A percentile compares a stretch with the other conserved stretches of the same genome.
phyloP scores from a whole-genome alignment of 1,140 invertebrate genomes.

The Copidosoma floridanum region DNA sequence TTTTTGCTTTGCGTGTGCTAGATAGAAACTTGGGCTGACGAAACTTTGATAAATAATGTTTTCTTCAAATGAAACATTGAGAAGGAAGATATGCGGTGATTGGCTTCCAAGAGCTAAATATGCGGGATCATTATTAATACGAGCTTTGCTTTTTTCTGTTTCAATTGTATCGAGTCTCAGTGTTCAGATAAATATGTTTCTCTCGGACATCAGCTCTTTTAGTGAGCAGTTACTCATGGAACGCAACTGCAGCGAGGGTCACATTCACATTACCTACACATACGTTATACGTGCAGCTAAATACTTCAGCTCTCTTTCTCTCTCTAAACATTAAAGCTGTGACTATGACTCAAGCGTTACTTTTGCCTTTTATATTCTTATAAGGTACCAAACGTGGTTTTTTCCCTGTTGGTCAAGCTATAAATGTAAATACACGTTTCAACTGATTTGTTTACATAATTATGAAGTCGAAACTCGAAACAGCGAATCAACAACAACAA shows the following conservation, averaged over 20 bases:
- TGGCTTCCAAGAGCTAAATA: neutral
- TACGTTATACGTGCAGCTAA: no score
- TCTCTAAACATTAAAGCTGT: no score
- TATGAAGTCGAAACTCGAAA: no score
- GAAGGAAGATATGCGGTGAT: neutral
- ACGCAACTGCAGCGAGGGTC: neutral
- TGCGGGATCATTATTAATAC: neutral
- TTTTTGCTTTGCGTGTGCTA: no score
- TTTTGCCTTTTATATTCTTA: no score
- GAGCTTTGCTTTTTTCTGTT: neutral
- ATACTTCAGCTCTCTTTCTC: constrained; percentile 6
- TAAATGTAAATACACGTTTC: no score
- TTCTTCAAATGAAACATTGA: neutral
- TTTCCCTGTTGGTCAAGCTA: no score
- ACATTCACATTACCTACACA: no score
- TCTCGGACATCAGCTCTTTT: neutral
- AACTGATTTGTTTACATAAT: no score
- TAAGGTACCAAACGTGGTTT: no score
- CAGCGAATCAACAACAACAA: no score
- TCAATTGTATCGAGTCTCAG: neutral
- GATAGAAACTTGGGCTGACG: neutral
- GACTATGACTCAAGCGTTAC: no score
- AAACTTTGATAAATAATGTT: neutral
- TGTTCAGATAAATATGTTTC: neutral
- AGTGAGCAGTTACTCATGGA: constrained; percentile 2